Conservation (phyloP, 2,888 invertebrate species). For the Diplazon laetatorius region DNA sequence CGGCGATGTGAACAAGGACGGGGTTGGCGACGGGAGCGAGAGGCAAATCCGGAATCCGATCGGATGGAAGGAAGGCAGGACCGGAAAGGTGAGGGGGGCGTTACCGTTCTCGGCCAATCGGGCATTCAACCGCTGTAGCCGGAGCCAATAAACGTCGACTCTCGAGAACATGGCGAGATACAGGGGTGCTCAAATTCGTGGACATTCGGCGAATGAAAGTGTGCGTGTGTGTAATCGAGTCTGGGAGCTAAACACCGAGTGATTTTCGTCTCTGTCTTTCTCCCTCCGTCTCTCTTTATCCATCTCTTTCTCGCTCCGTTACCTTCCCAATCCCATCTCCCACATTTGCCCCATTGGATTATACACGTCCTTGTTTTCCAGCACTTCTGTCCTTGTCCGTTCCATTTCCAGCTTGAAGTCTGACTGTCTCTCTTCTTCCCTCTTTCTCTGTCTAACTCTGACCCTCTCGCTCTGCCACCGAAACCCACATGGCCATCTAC, state of each 20-base stretch:
- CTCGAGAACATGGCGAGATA: conserved; percentile 79
- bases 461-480: conserved; percentile 16
- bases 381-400: too few species aligned
- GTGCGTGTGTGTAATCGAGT: conserved; percentile 62
- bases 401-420: neutral
- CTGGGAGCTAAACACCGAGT: conserved; percentile 59
- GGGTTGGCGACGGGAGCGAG: conserved; percentile 22
- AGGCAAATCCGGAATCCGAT: conserved; percentile 31
- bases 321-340: neutral
- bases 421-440: conserved; percentile 8
- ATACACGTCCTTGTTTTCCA: neutral
- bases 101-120: conserved; percentile 71
- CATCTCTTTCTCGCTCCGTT: conserved; percentile 15
- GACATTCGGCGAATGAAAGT: conserved; percentile 12
- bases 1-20: conserved; percentile 50
- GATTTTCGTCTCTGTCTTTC: conserved; percentile 47
- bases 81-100: conserved; percentile 70
- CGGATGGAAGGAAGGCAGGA: conserved; percentile 60
- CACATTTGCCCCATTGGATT: neutral
- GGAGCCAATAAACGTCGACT: conserved; percentile 72
- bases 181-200: conserved; percentile 78
- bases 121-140: conserved; percentile 31
- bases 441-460: conserved; percentile 13
- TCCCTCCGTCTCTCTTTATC: conserved; percentile 32
- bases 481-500: neutral